These are phyloP conservation scores for Pelvicachromis taeniatus DNA, from an alignment of 2,113 vertebrate species.

Conservation along the genomic window DNA sequence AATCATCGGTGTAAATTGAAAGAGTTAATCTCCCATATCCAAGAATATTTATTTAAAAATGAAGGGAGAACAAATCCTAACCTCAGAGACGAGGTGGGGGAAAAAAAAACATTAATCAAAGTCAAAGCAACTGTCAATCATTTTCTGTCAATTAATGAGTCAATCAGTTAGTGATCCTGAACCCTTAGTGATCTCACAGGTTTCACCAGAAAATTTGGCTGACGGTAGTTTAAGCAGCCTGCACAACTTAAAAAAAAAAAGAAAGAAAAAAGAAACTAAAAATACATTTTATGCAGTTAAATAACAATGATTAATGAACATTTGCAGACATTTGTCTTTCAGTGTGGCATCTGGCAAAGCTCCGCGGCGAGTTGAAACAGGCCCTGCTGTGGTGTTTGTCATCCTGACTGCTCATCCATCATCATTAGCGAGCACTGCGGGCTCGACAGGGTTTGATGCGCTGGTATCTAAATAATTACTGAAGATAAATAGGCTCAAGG, in stretches of 20 bases:
- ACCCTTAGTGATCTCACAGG: neutral
- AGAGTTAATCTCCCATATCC: neutral
- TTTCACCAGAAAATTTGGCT: neutral
- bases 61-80: neutral
- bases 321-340: conserved; percentile 53
- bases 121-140: neutral
- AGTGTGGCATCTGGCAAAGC: conserved; percentile 56
- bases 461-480: conserved; percentile 58
- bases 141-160: neutral
- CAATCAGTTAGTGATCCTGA: neutral
- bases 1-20: neutral
- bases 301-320: conserved; percentile 34
- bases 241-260: neutral
- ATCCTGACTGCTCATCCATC: conserved; percentile 67
- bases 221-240: neutral
- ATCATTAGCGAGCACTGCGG: conserved; percentile 63
- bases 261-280: neutral
- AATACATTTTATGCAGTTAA: neutral
- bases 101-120: neutral
- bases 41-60: neutral
- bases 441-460: conserved; percentile 44
- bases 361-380: conserved; percentile 60
- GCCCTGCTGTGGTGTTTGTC: conserved; percentile 65
- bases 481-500: conserved; percentile 55
- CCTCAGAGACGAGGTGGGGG: neutral